These are phyloP conservation scores for Leptopilina boulardi DNA, from an alignment of 1,140 invertebrate genomes.

Conservation along the genomic window DNA sequence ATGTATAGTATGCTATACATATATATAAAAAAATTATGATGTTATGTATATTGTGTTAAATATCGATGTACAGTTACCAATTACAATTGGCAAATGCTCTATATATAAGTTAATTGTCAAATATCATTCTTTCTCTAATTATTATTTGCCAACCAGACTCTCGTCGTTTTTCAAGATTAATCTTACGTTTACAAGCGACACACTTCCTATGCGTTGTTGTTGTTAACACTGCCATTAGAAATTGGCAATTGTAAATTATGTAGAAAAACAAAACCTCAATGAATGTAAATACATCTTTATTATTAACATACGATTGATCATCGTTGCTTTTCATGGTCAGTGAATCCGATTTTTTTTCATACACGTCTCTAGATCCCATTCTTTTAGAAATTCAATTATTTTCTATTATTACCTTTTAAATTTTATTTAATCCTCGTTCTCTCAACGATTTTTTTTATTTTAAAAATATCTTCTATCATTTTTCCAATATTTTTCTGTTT, in stretches of 20 bases:
- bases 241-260: constrained; percentile 74
- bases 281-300: constrained; percentile 75
- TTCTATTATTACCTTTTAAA: not conserved
- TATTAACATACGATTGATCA: constrained; percentile 67
- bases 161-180: constrained; percentile 37
- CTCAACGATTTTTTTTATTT: too few species aligned
- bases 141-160: constrained; percentile 43
- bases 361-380: not conserved
- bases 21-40: constrained; percentile 61
- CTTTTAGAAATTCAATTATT: not conserved
- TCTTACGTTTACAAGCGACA: constrained; percentile 25
- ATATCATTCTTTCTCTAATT: constrained; percentile 47
- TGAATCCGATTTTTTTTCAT: not conserved
- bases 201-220: constrained; percentile 41
- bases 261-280: constrained; percentile 69
- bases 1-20: not conserved
- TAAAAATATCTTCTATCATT: too few species aligned
- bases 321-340: constrained; percentile 58
- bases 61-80: constrained; percentile 75
- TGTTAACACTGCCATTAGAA: constrained; percentile 72
- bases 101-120: constrained; percentile 42
- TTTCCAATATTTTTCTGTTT: too few species aligned
- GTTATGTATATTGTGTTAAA: constrained; percentile 74
- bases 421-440: too few species aligned
- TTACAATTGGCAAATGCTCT: constrained; percentile 71